Conservation (phyloP, 1,140 invertebrate genomes). For the Megathymus violae region DNA sequence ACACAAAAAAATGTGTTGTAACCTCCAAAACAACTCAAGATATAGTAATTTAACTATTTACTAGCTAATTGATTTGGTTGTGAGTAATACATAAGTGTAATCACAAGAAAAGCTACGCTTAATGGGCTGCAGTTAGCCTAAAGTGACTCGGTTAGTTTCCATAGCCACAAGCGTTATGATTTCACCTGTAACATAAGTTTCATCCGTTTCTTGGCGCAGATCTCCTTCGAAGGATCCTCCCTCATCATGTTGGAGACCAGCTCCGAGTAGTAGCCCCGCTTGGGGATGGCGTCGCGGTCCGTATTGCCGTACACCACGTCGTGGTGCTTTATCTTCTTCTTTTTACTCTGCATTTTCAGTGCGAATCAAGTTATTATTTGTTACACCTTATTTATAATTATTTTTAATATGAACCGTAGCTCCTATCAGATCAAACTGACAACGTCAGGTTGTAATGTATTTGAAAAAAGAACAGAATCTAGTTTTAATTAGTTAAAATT, state of each 20-base stretch:
- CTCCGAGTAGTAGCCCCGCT: constrained; percentile 83
- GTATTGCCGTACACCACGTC: constrained; percentile 67
- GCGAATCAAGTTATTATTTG: constrained; percentile 7
- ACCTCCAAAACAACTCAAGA: too few relatives aligned
- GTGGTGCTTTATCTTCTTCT: constrained; percentile 63
- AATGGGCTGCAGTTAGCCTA: too few relatives aligned
- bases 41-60: too few relatives aligned
- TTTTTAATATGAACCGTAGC: constrained; percentile 8
- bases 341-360: constrained; percentile 61
- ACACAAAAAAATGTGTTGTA: too few relatives aligned
- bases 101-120: too few relatives aligned
- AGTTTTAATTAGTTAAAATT: too few relatives aligned
- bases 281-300: constrained; percentile 60
- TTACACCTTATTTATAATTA: constrained; percentile 12
- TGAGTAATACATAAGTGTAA: too few relatives aligned
- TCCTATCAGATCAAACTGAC: constrained; percentile 2
- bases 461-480: constrained; percentile 11
- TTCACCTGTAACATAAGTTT: constrained; percentile 67
- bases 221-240: constrained; percentile 58
- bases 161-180: too few relatives aligned
- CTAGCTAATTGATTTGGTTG: too few relatives aligned
- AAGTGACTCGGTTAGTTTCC: too few relatives aligned
- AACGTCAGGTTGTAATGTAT: constrained; percentile 5
- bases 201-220: constrained; percentile 69
- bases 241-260: constrained; percentile 75